Conservation (phyloP, 2,113 vertebrate species). For the Amphiprion ocellaris region DNA sequence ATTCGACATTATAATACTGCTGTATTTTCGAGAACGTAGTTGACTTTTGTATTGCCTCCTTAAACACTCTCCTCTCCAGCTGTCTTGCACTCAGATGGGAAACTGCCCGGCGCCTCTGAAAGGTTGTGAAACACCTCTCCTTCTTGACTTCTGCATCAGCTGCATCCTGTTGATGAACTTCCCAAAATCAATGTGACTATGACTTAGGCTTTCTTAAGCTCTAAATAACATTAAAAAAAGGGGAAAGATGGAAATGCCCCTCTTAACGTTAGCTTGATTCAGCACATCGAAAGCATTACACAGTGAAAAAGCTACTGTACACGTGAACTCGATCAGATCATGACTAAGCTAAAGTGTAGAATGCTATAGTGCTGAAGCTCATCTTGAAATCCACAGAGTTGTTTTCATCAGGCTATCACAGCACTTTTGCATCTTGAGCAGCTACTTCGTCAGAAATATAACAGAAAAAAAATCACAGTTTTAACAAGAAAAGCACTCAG, state of each 20-base stretch:
- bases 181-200: constrained; percentile 65
- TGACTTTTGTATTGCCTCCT: constrained; percentile 8
- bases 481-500: neutral
- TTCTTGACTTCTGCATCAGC: constrained; percentile 72
- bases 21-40: constrained; percentile 22
- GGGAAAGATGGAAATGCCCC: constrained; percentile 60
- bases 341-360: constrained; percentile 60
- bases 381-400: neutral
- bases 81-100: constrained; percentile 58
- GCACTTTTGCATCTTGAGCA: neutral
- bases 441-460: neutral
- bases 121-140: constrained; percentile 60
- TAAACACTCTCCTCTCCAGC: constrained; percentile 9
- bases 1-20: constrained; percentile 22
- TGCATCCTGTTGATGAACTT: constrained; percentile 76
- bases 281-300: constrained; percentile 72
- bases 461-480: neutral
- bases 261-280: constrained; percentile 52
- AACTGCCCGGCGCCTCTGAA: constrained; percentile 50
- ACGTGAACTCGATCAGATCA: constrained; percentile 24
- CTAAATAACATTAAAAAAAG: constrained; percentile 46
- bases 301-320: constrained; percentile 61
- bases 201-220: constrained; percentile 38
- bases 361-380: neutral
- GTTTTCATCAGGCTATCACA: too few relatives aligned